phyloP scores from a whole-genome alignment of 2,888 invertebrate genomes.

The Apomyelois bistriatella region DNA sequence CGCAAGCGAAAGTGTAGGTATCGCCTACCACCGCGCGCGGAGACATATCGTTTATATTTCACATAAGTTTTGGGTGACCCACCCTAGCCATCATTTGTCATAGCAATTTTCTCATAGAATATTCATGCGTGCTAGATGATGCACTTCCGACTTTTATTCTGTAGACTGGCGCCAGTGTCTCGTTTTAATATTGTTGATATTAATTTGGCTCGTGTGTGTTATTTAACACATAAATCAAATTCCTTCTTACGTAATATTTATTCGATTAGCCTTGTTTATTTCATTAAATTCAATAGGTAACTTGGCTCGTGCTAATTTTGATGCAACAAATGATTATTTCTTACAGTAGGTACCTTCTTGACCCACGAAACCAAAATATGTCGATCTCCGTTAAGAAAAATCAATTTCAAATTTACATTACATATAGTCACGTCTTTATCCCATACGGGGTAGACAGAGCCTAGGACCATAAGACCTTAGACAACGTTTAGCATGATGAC shows the following conservation, averaged over 20 bases:
- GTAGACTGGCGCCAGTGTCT: slow-evolving; percentile 22
- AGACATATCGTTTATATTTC: slow-evolving; percentile 33
- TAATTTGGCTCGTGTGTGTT: slow-evolving; percentile 17
- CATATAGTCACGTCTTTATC: no score
- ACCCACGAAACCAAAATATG: no score
- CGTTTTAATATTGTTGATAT: slow-evolving; percentile 19
- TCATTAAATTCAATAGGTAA: not conserved
- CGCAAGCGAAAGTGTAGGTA: slow-evolving; percentile 66
- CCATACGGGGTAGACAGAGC: no score
- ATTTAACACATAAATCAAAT: slow-evolving; percentile 23
- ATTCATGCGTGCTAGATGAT: slow-evolving; percentile 33
- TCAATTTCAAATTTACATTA: no score
- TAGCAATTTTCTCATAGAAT: slow-evolving; percentile 27
- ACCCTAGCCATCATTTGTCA: slow-evolving; percentile 25
- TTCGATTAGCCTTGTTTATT: slow-evolving; percentile 3
- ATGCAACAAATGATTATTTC: no score
- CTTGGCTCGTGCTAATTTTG: not conserved
- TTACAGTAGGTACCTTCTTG: no score
- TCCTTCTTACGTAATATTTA: slow-evolving; percentile 7
- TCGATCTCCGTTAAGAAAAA: no score
- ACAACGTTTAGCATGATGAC: no score
- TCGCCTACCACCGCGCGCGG: slow-evolving; percentile 27
- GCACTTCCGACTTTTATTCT: slow-evolving; percentile 30
- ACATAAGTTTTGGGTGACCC: slow-evolving; percentile 23
- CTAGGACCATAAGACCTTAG: no score